A percentile compares a stretch with the other conserved stretches of the same genome.
These are phyloP conservation scores for Novumbra hubbsi DNA, from an alignment of 2,797 vertebrate genomes.

Conservation along the genomic window DNA sequence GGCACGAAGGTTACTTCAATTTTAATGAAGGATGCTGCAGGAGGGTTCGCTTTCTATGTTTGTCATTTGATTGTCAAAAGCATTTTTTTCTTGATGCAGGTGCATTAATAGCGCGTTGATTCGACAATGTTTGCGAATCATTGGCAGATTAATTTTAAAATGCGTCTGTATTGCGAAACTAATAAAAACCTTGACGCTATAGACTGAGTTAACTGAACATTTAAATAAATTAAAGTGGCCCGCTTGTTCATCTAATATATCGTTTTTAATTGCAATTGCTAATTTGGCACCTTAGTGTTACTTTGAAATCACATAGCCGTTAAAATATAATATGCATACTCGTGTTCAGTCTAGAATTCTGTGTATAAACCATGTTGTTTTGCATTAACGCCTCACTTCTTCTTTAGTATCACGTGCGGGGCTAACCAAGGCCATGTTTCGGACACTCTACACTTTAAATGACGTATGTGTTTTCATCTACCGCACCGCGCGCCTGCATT, in stretches of 20 bases:
- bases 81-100: not conserved
- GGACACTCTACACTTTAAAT: conserved; percentile 8
- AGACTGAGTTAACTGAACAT: not conserved
- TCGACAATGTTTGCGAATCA: not conserved
- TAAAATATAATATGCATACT: not conserved
- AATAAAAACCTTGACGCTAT: not conserved
- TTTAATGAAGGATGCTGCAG: conserved; percentile 8
- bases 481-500: not conserved
- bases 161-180: not conserved
- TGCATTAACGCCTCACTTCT: not conserved
- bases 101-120: not conserved
- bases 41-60: not conserved
- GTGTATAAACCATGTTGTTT: not conserved
- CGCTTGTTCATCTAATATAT: not conserved
- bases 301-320: not conserved
- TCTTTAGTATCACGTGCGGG: not conserved
- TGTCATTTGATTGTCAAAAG: not conserved
- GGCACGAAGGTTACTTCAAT: not conserved
- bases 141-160: not conserved
- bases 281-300: not conserved
- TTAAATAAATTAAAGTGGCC: not conserved
- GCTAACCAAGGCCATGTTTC: not conserved
- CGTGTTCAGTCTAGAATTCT: not conserved
- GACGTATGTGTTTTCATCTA: not conserved
- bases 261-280: not conserved